Base-by-base conservation (phyloP, 2,888 invertebrate species). In the Hoplodrina ambigua region DNA sequence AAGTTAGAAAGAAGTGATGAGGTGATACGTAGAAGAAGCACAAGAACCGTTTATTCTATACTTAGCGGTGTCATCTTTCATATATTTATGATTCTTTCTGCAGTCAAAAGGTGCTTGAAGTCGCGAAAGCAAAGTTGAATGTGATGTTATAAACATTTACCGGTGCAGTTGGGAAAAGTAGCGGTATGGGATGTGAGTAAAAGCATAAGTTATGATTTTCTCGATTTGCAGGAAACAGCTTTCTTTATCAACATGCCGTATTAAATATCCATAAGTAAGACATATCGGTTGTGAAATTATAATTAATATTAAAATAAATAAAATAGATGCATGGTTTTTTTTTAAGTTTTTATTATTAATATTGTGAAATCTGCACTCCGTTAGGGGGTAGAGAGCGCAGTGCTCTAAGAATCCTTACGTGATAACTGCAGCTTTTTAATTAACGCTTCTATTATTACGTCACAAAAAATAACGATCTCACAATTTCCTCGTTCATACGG, bases 371-470 rank as follows among this genome's bases (percentile, higher is more conserved):
- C 44, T 30, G 46, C 19, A 41, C 50, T 55, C 13, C 19, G n/a
- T 25, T 58, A n/a, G 13, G 20, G 33, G 25, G n/a, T 44, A 20
- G 30, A 55, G 56, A 68, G 60, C 54, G 53, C 66, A 73, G 62
- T 62, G 86, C 87, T 79, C 83, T 75, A 82, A 82, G 89, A 88
- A 89, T 87, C 89, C 90, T 90, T 70, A 72, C 61, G 64, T 60
- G 77, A 78, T 80, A 90, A 90, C 88, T 90, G 89, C 88, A 90
- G 91, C 89, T 91, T 93, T 92, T 93, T 93, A 92, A 94, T 93
- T 93, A 94, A 91, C 83, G 83, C 86, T 85, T 86, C 87, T 89
- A 89, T 90, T 87, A 90, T 88, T 83, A 86, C 83, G 83, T 87
- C 83, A 87, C 88, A 91, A 92, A 83, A 89, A 88, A 86, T 83